Conservation (phyloP, 2,797 vertebrate genomes). For the Silurus lanzhouensis region DNA sequence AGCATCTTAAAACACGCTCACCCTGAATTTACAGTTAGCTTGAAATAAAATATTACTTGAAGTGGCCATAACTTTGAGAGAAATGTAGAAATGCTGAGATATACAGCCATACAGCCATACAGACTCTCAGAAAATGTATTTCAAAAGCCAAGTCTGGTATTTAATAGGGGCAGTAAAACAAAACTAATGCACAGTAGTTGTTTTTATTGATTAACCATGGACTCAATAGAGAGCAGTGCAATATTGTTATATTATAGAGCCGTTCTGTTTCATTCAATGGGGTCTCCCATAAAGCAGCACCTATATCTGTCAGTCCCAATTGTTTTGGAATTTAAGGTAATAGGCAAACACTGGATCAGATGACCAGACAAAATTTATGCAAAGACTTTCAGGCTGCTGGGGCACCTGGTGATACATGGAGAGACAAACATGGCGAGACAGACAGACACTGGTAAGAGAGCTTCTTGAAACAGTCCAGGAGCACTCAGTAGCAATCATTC, state of each 20-base stretch:
- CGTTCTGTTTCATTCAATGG: constrained; percentile 35
- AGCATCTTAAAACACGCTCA: neutral
- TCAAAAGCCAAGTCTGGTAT: constrained; percentile 67
- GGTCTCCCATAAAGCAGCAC: constrained; percentile 38
- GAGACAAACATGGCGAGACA: constrained; percentile 48
- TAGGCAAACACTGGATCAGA: constrained; percentile 42
- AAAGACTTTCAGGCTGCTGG: constrained; percentile 55
- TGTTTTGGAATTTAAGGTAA: constrained; percentile 42
- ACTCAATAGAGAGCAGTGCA: constrained; percentile 34
- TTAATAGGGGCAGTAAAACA: constrained; percentile 63
- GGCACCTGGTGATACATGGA: constrained; percentile 49
- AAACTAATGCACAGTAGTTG: constrained; percentile 58
- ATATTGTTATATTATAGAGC: constrained; percentile 30
- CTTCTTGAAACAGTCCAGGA: neutral
- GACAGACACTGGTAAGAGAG: constrained; percentile 32
- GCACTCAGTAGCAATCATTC: constrained; percentile 5
- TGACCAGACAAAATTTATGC: constrained; percentile 58
- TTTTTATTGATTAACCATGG: constrained; percentile 64
- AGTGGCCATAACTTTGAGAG: constrained; percentile 14
- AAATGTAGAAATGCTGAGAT: constrained; percentile 36
- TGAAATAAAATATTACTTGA: constrained; percentile 14
- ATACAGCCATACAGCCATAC: constrained; percentile 19
- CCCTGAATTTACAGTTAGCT: neutral
- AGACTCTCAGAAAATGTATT: constrained; percentile 26
- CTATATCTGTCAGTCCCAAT: constrained; percentile 44